Base-by-base conservation (phyloP, 2,888 invertebrate genomes). In the Serripes groenlandicus region DNA sequence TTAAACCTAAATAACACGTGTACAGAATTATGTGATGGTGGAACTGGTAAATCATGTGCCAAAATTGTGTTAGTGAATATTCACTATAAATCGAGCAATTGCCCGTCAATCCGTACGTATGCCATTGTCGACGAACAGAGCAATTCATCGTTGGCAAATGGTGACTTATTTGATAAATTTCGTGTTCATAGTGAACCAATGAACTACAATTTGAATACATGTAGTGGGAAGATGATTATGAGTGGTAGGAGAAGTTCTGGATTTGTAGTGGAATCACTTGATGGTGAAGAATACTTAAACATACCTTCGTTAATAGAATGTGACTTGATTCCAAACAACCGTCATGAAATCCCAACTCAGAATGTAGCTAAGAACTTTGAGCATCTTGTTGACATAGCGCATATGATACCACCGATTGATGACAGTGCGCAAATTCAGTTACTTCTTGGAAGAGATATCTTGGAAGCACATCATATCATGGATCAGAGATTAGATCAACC, bases 121-220 rank as follows among this genome's bases (percentile, higher is more conserved):
- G 74, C 74, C 15, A 54, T 78, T 49, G 74, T 81, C 18, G 77
- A 81, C 32, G 74, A 78, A 28, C 77, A 81, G 60, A 73, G 76
- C 58, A 78, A 78, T 60, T 32, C 18, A 11, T 77, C 77, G 28
- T 42, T 78, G 4, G 72, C 72, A 15, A 62, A 68, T 26, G 30
- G 71, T 30, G 68, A 68, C 23, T 23, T 76, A 9, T 64, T 81
- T 18, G 68, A 76, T 35, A 18, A 32, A 4, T 81, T 81, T 73
- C 28, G 49, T 23, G 49, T 76, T 7, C 26, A 32, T 21, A 52
- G 18, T 18, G 42, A 30, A n/a, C 23, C 42, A 2, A 23, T 2
- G 23, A 66, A 30, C 37, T 81, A 76, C 52, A 37, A 70, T 21
- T 37, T 81, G 5, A 76, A 32, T n/a, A 69, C 52, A 35, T 77